These are phyloP conservation scores for Danio tinwini DNA, from an alignment of 2,797 vertebrate species.

Conservation along the genomic window DNA sequence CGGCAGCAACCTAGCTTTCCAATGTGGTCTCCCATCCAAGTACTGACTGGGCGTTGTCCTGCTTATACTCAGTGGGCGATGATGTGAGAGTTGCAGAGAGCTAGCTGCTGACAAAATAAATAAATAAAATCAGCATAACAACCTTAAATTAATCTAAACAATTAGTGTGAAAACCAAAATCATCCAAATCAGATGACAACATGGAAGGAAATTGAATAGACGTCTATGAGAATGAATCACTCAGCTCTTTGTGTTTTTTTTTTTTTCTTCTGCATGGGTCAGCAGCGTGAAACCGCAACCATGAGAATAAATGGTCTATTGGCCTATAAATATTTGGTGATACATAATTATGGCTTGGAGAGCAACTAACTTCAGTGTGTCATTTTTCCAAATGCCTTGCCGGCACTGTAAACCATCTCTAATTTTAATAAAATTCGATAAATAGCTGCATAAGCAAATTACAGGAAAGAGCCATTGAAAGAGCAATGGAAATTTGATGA, in stretches of 20 bases:
- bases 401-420: slow-evolving; percentile 67
- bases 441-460: slow-evolving; percentile 68
- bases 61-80: too few relatives aligned
- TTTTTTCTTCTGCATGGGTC: slow-evolving; percentile 76
- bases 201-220: slow-evolving; percentile 59
- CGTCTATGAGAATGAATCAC: slow-evolving; percentile 69
- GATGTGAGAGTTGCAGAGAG: too few relatives aligned
- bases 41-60: too few relatives aligned
- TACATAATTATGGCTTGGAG: slow-evolving; percentile 76
- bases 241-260: slow-evolving; percentile 54
- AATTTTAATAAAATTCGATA: slow-evolving; percentile 73
- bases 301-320: slow-evolving; percentile 79
- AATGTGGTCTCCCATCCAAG: too few relatives aligned
- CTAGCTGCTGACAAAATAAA: too few relatives aligned
- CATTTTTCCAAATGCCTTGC: slow-evolving; percentile 71
- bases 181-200: slow-evolving; percentile 55
- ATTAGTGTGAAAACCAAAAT: neutral
- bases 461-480: slow-evolving; percentile 60
- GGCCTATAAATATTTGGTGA: slow-evolving; percentile 78
- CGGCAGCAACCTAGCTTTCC: too few relatives aligned
- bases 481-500: neutral
- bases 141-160: neutral
- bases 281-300: slow-evolving; percentile 76
- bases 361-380: slow-evolving; percentile 66
- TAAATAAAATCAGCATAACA: too few relatives aligned